Conservation (phyloP, 2,797 vertebrate species). For the Lepidocolaptes lacrymiger region DNA sequence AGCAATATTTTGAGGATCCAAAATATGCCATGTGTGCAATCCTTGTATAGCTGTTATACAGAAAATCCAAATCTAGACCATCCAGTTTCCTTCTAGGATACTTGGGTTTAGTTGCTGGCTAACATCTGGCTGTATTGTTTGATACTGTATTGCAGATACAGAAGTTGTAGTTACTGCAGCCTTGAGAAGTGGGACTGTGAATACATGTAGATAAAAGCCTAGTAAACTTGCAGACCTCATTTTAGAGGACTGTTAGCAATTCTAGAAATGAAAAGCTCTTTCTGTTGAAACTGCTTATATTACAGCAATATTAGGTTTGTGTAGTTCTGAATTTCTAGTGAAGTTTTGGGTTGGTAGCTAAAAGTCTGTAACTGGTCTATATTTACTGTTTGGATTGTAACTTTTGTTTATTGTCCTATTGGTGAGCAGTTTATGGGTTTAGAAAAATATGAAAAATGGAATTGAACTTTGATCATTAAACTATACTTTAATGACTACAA, state of each 20-base stretch:
- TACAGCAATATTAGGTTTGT: conserved; percentile 29
- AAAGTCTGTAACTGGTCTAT: conserved; percentile 18
- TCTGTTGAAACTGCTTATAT: conserved; percentile 43
- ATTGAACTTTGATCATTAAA: conserved; percentile 12
- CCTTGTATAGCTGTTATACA: not conserved
- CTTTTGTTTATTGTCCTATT: not conserved
- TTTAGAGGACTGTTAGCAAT: conserved; percentile 18
- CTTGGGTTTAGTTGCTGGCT: not conserved
- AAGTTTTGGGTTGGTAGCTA: conserved; percentile 40
- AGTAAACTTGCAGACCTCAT: conserved; percentile 19
- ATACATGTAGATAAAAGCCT: conserved; percentile 1
- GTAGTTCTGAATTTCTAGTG: conserved; percentile 38
- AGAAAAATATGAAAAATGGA: not conserved
- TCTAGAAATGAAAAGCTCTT: conserved; percentile 9
- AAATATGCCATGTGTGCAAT: not conserved
- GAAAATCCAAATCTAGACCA: not conserved
- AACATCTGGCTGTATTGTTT: not conserved
- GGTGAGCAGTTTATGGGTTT: not conserved
- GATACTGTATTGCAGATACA: not conserved
- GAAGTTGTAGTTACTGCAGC: not conserved
- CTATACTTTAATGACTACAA: not conserved
- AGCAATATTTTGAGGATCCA: conserved; percentile 3
- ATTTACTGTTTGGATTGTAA: conserved; percentile 6
- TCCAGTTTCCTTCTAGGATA: not conserved
- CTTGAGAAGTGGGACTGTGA: not conserved